These are phyloP conservation scores for Odontamblyopus lacepedii DNA, from an alignment of 2,797 vertebrate genomes.

Conservation along the genomic window DNA sequence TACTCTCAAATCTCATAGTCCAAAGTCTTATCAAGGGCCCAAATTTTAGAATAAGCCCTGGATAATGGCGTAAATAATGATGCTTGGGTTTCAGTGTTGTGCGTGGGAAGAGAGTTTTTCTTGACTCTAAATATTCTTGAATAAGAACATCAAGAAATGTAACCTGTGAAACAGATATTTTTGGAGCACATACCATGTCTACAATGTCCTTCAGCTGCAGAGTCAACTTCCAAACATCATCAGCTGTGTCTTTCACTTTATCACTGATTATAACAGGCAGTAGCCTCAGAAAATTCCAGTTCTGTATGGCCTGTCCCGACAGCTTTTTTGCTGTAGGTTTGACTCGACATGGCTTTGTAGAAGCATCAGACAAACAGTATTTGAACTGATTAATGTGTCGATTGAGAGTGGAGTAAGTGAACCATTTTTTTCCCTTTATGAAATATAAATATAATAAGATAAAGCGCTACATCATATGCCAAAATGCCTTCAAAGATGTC, in stretches of 20 bases:
- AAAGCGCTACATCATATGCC: slow-evolving; percentile 13
- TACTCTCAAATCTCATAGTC: slow-evolving; percentile 14
- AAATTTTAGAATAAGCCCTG: slow-evolving; percentile 22
- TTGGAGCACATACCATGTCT: slow-evolving; percentile 29
- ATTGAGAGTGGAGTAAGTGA: slow-evolving; percentile 11
- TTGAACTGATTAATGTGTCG: slow-evolving; percentile 16
- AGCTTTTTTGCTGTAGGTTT: neutral
- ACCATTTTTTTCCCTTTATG: slow-evolving; percentile 3
- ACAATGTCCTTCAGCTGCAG: slow-evolving; percentile 27
- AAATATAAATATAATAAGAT: slow-evolving; percentile 14
- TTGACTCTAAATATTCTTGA: slow-evolving; percentile 43
- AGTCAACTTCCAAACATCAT: slow-evolving; percentile 27
- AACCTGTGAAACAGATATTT: slow-evolving; percentile 25
- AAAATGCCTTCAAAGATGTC: slow-evolving; percentile 25
- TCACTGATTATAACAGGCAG: slow-evolving; percentile 31
- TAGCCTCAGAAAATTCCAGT: slow-evolving; percentile 26
- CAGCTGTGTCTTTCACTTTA: slow-evolving; percentile 15
- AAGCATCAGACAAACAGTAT: slow-evolving; percentile 22
- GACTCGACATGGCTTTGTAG: slow-evolving; percentile 26
- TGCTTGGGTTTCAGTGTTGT: slow-evolving; percentile 44
- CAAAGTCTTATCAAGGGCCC: slow-evolving; percentile 25
- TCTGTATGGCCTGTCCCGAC: slow-evolving; percentile 27
- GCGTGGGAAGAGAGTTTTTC: slow-evolving; percentile 39
- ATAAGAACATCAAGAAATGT: slow-evolving; percentile 30
- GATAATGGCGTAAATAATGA: slow-evolving; percentile 34